phyloP scores from a whole-genome alignment of 2,888 invertebrate species.

The Ochropleura plecta region DNA sequence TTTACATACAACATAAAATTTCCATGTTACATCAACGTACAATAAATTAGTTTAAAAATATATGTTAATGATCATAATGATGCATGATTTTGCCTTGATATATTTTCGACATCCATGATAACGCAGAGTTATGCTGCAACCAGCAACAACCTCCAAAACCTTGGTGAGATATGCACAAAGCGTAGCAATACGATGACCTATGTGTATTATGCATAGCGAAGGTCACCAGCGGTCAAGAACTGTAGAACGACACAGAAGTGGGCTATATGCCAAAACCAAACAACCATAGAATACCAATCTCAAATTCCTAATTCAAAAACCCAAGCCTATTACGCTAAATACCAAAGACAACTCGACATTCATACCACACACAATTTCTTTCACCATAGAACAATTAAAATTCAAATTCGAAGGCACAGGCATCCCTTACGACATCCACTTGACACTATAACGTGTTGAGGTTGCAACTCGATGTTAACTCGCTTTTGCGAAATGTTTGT shows the following conservation, averaged over 20 bases:
- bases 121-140: not conserved
- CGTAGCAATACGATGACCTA: not conserved
- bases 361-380: slow-evolving; percentile 46
- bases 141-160: slow-evolving; percentile 2
- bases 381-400: slow-evolving; percentile 61
- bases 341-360: slow-evolving; percentile 25
- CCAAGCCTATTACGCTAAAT: slow-evolving; percentile 21
- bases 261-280: slow-evolving; percentile 26
- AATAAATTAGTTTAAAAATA: too few species aligned
- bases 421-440: slow-evolving; percentile 53
- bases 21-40: not conserved
- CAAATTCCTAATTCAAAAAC: slow-evolving; percentile 3
- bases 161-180: not conserved
- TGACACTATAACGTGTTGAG: slow-evolving; percentile 56
- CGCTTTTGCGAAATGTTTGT: slow-evolving; percentile 53
- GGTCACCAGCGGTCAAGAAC: slow-evolving; percentile 28
- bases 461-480: slow-evolving; percentile 47
- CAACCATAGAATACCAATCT: slow-evolving; percentile 16
- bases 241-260: not conserved
- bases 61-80: not conserved
- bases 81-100: not conserved
- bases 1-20: too few species aligned
- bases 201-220: not conserved
- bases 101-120: not conserved
- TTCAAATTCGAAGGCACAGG: slow-evolving; percentile 54